Evolutionary conservation across 2,888 invertebrate genomes (phyloP).

Genomic region (Andrena hattorfiana): DNA sequence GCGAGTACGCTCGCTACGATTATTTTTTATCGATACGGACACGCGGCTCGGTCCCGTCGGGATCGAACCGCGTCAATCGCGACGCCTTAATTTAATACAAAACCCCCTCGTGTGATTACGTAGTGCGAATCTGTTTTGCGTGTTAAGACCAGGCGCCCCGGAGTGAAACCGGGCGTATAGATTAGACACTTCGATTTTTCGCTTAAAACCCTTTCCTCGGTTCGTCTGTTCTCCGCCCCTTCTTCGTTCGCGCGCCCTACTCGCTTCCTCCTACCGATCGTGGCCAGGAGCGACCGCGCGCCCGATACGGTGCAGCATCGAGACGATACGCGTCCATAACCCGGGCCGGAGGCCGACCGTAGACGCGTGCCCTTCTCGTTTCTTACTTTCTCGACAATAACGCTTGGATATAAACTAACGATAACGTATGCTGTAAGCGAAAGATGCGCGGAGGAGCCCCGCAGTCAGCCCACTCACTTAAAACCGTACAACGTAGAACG

Average conservation of each 20-base stretch:
- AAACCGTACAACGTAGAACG: slow-evolving; percentile 24
- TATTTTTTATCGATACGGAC: slow-evolving; percentile 50
- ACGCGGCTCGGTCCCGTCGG: slow-evolving; percentile 31
- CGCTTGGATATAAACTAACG: slow-evolving; percentile 31
- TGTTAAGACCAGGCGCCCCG: background rate
- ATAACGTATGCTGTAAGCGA: slow-evolving; percentile 13
- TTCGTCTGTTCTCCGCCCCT: background rate
- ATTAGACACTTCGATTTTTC: slow-evolving; percentile 15
- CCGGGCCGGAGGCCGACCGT: slow-evolving; percentile 12
- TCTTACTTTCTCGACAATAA: slow-evolving; percentile 62
- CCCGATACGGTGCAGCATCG: background rate
- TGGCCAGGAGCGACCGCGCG: slow-evolving; percentile 8
- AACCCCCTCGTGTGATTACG: slow-evolving; percentile 51
- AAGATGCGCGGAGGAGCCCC: slow-evolving; percentile 24
- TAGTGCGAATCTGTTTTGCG: slow-evolving; percentile 11
- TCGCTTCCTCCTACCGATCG: background rate
- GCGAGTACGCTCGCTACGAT: slow-evolving; percentile 55
- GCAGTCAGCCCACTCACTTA: slow-evolving; percentile 1
- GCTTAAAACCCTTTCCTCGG: background rate
- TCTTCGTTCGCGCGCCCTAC: background rate
- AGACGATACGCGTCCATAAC: background rate
- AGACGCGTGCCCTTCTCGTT: slow-evolving; percentile 33
- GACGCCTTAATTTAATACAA: slow-evolving; percentile 47
- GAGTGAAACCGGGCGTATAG: background rate
- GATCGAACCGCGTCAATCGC: slow-evolving; percentile 34